Conservation (phyloP, 2,888 invertebrate species). For the Anthophora plumipes region DNA sequence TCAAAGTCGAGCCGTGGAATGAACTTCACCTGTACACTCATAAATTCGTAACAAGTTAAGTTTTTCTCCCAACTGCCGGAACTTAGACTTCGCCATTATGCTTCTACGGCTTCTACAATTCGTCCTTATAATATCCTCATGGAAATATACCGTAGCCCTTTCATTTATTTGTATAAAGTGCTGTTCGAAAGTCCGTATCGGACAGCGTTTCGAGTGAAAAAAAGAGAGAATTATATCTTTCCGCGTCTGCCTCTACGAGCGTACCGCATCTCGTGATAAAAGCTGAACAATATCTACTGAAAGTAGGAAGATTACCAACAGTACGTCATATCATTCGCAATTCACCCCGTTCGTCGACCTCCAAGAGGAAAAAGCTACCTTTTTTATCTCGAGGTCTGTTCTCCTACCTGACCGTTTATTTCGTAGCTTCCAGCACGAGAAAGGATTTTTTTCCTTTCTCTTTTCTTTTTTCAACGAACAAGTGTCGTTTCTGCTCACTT, state of each 20-base stretch:
- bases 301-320: slow-evolving; percentile 51
- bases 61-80: neutral
- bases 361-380: neutral
- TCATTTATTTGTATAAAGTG: slow-evolving; percentile 3
- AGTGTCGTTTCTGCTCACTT: slow-evolving; percentile 9
- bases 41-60: neutral
- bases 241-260: neutral
- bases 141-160: neutral
- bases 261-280: slow-evolving; percentile 46
- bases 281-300: slow-evolving; percentile 33
- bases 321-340: slow-evolving; percentile 40
- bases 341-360: slow-evolving; percentile 10
- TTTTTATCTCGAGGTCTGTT: slow-evolving; percentile 19
- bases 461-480: neutral
- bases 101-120: neutral
- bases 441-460: too few relatives aligned
- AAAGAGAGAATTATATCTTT: slow-evolving; percentile 23
- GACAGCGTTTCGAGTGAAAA: neutral
- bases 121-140: neutral
- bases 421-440: neutral
- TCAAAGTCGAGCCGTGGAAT: neutral
- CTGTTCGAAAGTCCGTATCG: neutral
- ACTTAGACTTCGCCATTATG: neutral
- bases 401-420: slow-evolving; percentile 17
- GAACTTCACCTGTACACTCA: neutral